Base-by-base conservation (phyloP, 2,113 vertebrate genomes). In the Puma concolor region DNA sequence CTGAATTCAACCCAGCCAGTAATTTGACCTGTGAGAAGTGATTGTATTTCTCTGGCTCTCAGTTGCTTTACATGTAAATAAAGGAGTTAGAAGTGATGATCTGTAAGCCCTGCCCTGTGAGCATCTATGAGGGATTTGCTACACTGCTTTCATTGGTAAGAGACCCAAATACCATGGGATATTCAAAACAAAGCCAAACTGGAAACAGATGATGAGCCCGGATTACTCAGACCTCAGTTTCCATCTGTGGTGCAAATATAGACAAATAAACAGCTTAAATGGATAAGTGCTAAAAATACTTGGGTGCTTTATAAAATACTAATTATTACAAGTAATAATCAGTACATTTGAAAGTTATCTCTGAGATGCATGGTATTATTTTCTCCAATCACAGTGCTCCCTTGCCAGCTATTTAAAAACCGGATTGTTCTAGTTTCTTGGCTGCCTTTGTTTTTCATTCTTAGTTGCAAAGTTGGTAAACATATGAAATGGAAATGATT, bases 321-420 rank as follows among this genome's bases (percentile, higher is more conserved):
- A 80, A 86, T 81, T 33, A 57, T 86, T 38, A 54, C 97, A 86
- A 83, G 29, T 17, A 74, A 50, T 93, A 77, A 89, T 95, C 33
- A 54, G 14, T 71, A 31, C 9, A 29, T 41, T 71, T 57, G 44
- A 36, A 63, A 71, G n/a, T 81, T n/a, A 54, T 57, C 52, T 95
- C 50, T 64, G 29, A 79, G 44, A 29, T 4, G 2, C 10, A 5
- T 63, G 11, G 4, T 19, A 36, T 38, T 44, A 54, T 85, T 94
- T 88, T n/a, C 81, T 84, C 27, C 79, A 91, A 52, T 83, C n/a
- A 44, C 9, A 29, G 0, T 48, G 57, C 15, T 13, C n/a, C 44
- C 64, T 97, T 77, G 41, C 82, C n/a, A 69, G 71, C n/a, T 88
- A 48, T 79, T 93, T 83, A 82, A 74, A 88, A 38, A 17, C 27